Percentiles rank a stretch among this genome's conserved stretches.
phyloP scores from a whole-genome alignment of 1,140 invertebrate species.

The Cyrtorhinus lividipennis region DNA sequence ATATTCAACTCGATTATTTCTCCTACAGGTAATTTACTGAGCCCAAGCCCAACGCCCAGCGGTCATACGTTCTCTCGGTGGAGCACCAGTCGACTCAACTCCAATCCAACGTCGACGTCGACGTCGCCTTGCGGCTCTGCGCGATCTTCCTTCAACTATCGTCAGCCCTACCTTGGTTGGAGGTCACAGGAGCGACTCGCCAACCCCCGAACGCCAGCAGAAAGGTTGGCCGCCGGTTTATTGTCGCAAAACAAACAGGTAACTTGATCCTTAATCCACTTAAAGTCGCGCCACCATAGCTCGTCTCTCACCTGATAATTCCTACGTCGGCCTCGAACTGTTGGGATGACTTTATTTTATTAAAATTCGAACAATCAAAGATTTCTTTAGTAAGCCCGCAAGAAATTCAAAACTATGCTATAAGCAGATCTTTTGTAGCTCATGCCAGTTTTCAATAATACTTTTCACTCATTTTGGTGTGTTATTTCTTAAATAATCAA shows the following conservation, averaged over 20 bases:
- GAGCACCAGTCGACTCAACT: constrained; percentile 73
- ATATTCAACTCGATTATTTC: too few relatives aligned
- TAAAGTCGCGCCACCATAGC: background rate
- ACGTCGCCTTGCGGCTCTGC: constrained; percentile 48
- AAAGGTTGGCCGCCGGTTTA: constrained; percentile 45
- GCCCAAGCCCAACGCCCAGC: constrained; percentile 36
- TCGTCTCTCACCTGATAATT: too few relatives aligned
- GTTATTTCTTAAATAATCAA: too few relatives aligned
- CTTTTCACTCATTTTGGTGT: too few relatives aligned
- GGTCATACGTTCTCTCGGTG: constrained; percentile 52
- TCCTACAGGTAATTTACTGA: constrained; percentile 24
- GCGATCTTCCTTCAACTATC: constrained; percentile 46
- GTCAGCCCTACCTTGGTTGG: constrained; percentile 78
- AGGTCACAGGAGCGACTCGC: constrained; percentile 66
- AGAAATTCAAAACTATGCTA: too few relatives aligned
- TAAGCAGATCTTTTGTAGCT: too few relatives aligned
- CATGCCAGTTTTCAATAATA: too few relatives aligned
- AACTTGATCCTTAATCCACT: too few relatives aligned
- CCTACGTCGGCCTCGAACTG: background rate
- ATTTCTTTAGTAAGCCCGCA: too few relatives aligned
- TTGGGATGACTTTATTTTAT: too few relatives aligned
- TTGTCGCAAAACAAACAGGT: constrained; percentile 33
- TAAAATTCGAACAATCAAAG: too few relatives aligned
- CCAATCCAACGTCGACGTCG: constrained; percentile 36
- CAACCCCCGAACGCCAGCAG: constrained; percentile 64